Percentiles rank a stretch among this genome's conserved stretches.
phyloP scores from a whole-genome alignment of 2,888 invertebrate genomes.

The Ypsolopha scabrella region DNA sequence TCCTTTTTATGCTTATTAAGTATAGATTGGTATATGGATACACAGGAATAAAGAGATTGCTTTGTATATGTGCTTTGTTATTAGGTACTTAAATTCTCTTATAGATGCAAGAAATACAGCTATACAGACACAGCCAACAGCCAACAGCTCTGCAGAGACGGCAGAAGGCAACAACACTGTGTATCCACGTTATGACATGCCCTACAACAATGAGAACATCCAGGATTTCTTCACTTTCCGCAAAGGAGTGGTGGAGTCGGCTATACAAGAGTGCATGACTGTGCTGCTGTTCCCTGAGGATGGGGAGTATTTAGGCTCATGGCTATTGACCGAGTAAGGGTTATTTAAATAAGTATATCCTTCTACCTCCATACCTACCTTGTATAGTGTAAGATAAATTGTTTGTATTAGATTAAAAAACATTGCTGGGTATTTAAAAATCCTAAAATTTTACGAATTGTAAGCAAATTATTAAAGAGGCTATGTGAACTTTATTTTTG shows the following conservation, averaged over 20 bases:
- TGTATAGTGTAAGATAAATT: neutral
- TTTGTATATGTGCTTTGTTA: too few relatives aligned
- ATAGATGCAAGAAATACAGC: slow-evolving; percentile 46
- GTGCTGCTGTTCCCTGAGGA: slow-evolving; percentile 76
- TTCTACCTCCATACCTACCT: neutral
- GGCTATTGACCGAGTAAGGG: slow-evolving; percentile 85
- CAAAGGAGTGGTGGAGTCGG: slow-evolving; percentile 79
- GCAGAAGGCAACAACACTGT: slow-evolving; percentile 33
- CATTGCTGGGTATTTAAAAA: too few relatives aligned
- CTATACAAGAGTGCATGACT: slow-evolving; percentile 77
- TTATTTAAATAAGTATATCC: neutral
- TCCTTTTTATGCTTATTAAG: too few relatives aligned
- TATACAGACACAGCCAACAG: slow-evolving; percentile 29
- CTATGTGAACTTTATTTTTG: too few relatives aligned
- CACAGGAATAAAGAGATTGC: too few relatives aligned
- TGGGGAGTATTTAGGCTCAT: slow-evolving; percentile 79
- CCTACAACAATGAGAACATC: slow-evolving; percentile 69
- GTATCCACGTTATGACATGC: slow-evolving; percentile 54
- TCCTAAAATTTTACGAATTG: too few relatives aligned
- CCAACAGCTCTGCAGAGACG: slow-evolving; percentile 4
- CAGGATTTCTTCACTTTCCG: slow-evolving; percentile 80
- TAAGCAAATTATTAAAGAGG: too few relatives aligned
- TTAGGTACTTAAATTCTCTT: neutral
- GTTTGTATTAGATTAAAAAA: neutral
- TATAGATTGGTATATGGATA: too few relatives aligned